Evolutionary conservation across 2,888 invertebrate species (phyloP), one percentile per base, ranked within the genome.

Genomic region (Psylliodes chrysocephalus): DNA sequence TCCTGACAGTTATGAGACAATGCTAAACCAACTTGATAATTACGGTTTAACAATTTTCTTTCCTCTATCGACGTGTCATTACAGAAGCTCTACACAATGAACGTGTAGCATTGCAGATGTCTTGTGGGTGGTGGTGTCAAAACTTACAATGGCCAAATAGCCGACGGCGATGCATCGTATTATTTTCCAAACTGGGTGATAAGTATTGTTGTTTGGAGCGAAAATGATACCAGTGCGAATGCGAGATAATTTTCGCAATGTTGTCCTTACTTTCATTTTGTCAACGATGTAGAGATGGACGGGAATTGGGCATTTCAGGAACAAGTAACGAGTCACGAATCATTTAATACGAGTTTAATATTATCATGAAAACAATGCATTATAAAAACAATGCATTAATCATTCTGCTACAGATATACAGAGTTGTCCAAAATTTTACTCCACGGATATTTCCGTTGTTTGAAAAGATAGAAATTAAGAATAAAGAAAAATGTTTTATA

Each of bases 91-190:
- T 25, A 1, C 2, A 10, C 10, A 46, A 22, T 8, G 8, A 5
- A 15, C 4, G 46, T 25, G 7, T 17, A 46, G n/a, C 46, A 4
- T 46, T 10, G 25, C 46, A 46, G 46, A 46, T 46, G 46, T 46
- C 22, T 46, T 46, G 46, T 19, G 46, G 44, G 44, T 44, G 46
- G 19, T 25, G 46, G 19, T 25, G 46, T 35, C 35, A 25, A 44
- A 4, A 22, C 12, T 46, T 12, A 46, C 22, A 22, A 22, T 46
- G 14, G 22, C 7, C 22, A 1, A 17, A 46, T 46, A n/a, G 46
- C 46, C 46, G n/a, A 22, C n/a, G 46, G 46, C 46, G 22, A 17
- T 46, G 46, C 46, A 46, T 46, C 46, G 2, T 35, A 14, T 25
- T 46, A 14, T 46, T 46, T 10, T 46, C 8, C 5, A 22, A 22